Conservation (phyloP, 2,113 vertebrate genomes). For the Eudyptes chrysolophus region DNA sequence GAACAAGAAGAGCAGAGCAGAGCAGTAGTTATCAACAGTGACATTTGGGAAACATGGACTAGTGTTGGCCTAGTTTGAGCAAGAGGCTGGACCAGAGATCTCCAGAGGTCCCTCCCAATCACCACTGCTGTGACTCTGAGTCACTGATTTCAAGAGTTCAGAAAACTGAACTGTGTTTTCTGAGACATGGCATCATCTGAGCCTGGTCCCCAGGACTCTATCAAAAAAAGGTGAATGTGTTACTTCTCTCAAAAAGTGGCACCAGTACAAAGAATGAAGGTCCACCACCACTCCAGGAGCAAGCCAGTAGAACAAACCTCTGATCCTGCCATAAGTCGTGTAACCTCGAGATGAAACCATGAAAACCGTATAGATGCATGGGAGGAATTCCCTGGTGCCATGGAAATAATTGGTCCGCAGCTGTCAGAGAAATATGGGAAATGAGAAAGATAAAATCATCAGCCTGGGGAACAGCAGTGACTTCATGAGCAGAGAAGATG, state of each 20-base stretch:
- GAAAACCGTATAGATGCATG: background rate
- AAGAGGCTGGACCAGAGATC: background rate
- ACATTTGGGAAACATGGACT: background rate
- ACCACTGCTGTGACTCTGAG: background rate
- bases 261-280: background rate
- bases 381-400: background rate
- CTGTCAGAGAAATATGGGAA: background rate
- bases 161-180: background rate
- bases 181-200: background rate
- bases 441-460: background rate
- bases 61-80: background rate
- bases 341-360: background rate
- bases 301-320: background rate
- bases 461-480: background rate
- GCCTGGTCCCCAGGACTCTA: background rate
- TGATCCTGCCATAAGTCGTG: background rate
- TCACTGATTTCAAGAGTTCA: background rate
- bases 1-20: background rate
- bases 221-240: background rate
- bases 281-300: background rate
- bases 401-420: background rate
- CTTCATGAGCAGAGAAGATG: background rate
- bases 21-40: background rate
- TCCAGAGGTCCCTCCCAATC: background rate
- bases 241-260: background rate